Percentiles rank a stretch among this genome's conserved stretches.
Evolutionary conservation across 2,797 vertebrate genomes (phyloP).

Genomic region (Chaunax sp.): DNA sequence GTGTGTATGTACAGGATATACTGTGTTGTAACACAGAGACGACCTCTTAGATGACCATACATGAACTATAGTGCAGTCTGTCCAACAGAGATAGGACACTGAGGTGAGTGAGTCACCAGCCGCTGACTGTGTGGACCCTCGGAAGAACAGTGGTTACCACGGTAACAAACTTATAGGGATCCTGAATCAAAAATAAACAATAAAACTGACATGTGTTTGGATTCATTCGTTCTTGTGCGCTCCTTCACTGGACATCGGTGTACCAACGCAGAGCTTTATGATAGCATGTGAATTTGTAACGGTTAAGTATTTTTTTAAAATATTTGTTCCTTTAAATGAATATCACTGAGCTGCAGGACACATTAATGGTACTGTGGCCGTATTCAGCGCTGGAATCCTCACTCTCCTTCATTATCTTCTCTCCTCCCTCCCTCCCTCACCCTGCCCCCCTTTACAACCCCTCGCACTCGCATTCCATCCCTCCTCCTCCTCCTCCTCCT

Average conservation of each 20-base stretch:
- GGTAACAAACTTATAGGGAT: too few species aligned
- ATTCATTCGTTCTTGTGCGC: neutral
- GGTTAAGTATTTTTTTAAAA: neutral
- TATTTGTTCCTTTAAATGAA: conserved; percentile 29
- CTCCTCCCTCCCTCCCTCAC: conserved; percentile 22
- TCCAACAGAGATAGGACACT: conserved; percentile 1
- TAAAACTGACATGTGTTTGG: neutral
- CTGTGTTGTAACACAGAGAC: too few species aligned
- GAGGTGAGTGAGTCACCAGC: neutral
- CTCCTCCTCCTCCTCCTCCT: conserved; percentile 25
- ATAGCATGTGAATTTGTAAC: neutral
- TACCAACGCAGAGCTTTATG: neutral
- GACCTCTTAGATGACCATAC: conserved; percentile 3
- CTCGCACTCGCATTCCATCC: conserved; percentile 29
- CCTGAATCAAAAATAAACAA: too few species aligned
- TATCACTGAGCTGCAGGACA: conserved; percentile 31
- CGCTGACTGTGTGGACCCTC: too few species aligned
- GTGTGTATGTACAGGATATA: too few species aligned
- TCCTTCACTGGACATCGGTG: neutral
- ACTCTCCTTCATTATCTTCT: conserved; percentile 37
- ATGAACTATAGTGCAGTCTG: neutral
- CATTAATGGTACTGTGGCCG: conserved; percentile 22
- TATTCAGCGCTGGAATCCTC: conserved; percentile 25
- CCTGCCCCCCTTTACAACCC: conserved; percentile 22
- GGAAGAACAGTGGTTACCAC: too few species aligned